Percentiles rank a stretch among this genome's conserved stretches.
phyloP scores from a whole-genome alignment of 2,888 invertebrate species.

The Zeuzera pyrina region DNA sequence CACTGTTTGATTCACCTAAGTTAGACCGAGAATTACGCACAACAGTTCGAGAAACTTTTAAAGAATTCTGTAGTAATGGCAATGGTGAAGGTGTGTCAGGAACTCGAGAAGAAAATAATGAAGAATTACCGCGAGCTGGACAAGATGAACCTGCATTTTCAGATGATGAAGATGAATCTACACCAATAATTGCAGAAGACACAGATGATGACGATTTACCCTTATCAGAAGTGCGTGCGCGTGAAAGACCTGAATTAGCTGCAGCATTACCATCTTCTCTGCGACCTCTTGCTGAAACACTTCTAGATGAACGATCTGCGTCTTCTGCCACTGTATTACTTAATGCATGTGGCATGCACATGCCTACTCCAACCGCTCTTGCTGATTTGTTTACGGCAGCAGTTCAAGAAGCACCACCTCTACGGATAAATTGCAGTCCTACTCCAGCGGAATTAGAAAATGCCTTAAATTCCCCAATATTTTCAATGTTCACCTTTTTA shows the following conservation, averaged over 20 bases:
- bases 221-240: conserved; percentile 81
- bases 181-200: conserved; percentile 69
- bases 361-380: conserved; percentile 53
- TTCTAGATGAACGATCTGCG: conserved; percentile 55
- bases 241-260: conserved; percentile 74
- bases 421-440: conserved; percentile 62
- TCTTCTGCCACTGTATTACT: conserved; percentile 50
- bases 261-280: conserved; percentile 58
- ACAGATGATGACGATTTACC: conserved; percentile 85
- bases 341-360: conserved; percentile 45
- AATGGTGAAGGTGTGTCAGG: conserved; percentile 67
- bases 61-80: conserved; percentile 85
- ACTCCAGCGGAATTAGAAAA: conserved; percentile 74
- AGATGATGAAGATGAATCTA: conserved; percentile 85
- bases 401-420: conserved; percentile 63
- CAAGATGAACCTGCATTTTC: conserved; percentile 85
- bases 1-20: conserved; percentile 90
- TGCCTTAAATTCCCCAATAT: conserved; percentile 84
- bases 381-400: conserved; percentile 62
- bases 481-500: conserved; percentile 89
- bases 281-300: conserved; percentile 57
- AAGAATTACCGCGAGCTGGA: conserved; percentile 56
- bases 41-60: conserved; percentile 91
- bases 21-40: conserved; percentile 86
- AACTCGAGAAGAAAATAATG: conserved; percentile 53